Evolutionary conservation across 53 echinoderm and acorn worm genomes (phyloP).

Genomic region (Paelopatides confundens): DNA sequence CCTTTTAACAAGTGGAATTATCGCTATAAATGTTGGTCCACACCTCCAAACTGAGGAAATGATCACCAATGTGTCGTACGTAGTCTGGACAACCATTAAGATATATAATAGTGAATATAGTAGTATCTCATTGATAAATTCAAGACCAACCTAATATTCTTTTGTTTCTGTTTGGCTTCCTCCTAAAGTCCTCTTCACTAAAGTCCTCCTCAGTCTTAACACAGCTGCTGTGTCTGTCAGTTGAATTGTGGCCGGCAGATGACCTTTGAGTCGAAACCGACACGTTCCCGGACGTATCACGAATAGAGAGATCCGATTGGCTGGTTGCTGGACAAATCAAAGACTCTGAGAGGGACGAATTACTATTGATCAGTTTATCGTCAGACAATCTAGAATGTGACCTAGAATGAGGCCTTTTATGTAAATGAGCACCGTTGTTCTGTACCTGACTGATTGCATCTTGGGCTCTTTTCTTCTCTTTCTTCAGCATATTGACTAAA

Average conservation of each 20-base stretch:
- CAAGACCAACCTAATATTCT: constrained; percentile 23
- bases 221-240: not conserved
- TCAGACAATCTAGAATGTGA: constrained; percentile 25
- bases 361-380: not conserved
- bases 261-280: constrained; percentile 7
- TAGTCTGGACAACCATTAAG: too few relatives aligned
- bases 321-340: not conserved
- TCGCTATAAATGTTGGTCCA: too few relatives aligned
- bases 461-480: constrained; percentile 96
- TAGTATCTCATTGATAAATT: too few relatives aligned
- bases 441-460: constrained; percentile 87
- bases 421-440: not conserved
- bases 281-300: not conserved
- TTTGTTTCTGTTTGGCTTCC: not conserved
- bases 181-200: constrained; percentile 19
- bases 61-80: too few relatives aligned
- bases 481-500: constrained; percentile 98
- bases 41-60: too few relatives aligned
- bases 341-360: not conserved
- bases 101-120: too few relatives aligned
- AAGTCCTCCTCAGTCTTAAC: constrained; percentile 3
- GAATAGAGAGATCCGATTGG: not conserved
- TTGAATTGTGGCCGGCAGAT: not conserved
- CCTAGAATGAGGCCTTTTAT: not conserved
- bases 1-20: too few relatives aligned